Base-by-base conservation (phyloP, 2,888 invertebrate genomes). In the Stenchaetothrips biformis region DNA sequence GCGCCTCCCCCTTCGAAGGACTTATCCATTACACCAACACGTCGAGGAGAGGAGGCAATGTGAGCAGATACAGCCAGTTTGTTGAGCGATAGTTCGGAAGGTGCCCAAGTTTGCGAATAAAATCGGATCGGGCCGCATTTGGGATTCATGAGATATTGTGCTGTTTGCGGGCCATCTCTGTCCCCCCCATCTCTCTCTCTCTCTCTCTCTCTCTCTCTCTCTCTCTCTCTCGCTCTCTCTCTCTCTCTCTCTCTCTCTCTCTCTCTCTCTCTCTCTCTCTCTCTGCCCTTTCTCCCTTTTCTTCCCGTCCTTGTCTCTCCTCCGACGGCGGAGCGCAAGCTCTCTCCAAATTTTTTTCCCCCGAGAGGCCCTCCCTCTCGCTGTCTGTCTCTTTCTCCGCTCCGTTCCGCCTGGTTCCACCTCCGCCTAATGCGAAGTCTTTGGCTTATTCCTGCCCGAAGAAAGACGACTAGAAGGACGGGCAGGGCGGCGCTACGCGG, bases 21-120 rank as follows among this genome's bases (percentile, higher is more conserved):
- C 53, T 53, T 53, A 53, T 53, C 53, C 53, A 53, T 53, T 53
- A 53, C 16, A 53, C 53, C 53, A 74, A 25, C 21, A 7, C 67
- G 25, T 16, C 18, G 67, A 74, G 25, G 67, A 18, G 59, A 59
- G 59, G 11, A 74, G 67, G 16, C 53, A 11, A 13, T 53, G 53
- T 53, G 53, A 53, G 53, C 53, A 53, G 53, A 53, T 53, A 53
- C 25, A 25, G 25, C 67, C 25, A 7, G 67, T 74, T 21, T 25
- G 67, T 74, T 74, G 67, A 74, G 21, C 67, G 67, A 74, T 74
- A 74, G 67, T 74, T 74, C 67, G 25, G 11, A 74, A 74, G 67
- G 67, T 74, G 67, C 67, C 67, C 18, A 74, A 74, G 67, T 74
- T 74, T 74, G 67, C 67, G 67, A 74, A 74, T 74, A 74, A 74